Evolutionary conservation across 2,113 vertebrate genomes (phyloP).

Genomic region (Seriola dumerili): DNA sequence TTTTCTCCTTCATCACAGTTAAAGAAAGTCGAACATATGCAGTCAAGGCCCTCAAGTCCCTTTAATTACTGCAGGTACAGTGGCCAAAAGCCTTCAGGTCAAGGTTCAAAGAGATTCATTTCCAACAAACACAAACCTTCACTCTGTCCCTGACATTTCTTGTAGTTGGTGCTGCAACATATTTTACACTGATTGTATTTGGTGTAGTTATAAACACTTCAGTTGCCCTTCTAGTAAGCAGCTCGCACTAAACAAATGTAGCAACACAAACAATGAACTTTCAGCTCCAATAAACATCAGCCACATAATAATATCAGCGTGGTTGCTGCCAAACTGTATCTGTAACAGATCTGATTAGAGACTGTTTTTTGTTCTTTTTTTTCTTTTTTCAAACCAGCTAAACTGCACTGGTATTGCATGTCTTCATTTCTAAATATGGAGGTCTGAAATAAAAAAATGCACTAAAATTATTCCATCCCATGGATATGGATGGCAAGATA

Average conservation of each 20-base stretch:
- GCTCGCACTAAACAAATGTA: background rate
- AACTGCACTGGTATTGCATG: background rate
- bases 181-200: constrained; percentile 29
- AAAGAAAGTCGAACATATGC: constrained; percentile 50
- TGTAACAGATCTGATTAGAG: background rate
- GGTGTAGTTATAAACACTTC: constrained; percentile 33
- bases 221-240: constrained; percentile 12
- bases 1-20: constrained; percentile 29
- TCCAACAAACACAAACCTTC: constrained; percentile 43
- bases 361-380: background rate
- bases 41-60: constrained; percentile 35
- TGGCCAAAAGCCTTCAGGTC: constrained; percentile 43
- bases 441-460: constrained; percentile 11
- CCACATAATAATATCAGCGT: constrained; percentile 29
- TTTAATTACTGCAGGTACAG: constrained; percentile 31
- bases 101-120: constrained; percentile 63
- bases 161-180: constrained; percentile 32
- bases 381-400: background rate
- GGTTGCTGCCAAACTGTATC: constrained; percentile 20
- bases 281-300: constrained; percentile 42
- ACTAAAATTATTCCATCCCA: background rate
- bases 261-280: constrained; percentile 36
- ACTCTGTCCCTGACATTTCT: constrained; percentile 64
- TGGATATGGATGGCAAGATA: constrained; percentile 12
- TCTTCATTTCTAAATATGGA: constrained; percentile 27